These are phyloP conservation scores for Oophaga sylvatica DNA, from an alignment of 2,797 vertebrate genomes.

Conservation along the genomic window DNA sequence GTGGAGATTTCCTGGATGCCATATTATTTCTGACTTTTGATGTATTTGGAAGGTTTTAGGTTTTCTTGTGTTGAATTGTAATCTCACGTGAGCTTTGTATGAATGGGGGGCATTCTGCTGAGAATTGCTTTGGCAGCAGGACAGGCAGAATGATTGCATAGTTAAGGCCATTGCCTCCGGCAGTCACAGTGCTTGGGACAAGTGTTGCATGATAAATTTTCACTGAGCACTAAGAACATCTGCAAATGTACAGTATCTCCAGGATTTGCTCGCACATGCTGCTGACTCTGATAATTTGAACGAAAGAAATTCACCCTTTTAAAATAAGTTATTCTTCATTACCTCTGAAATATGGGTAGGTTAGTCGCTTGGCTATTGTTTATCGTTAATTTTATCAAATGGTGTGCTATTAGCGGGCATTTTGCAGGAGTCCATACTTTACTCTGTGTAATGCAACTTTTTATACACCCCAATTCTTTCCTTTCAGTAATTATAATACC, in stretches of 20 bases:
- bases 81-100: constrained; percentile 13
- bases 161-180: constrained; percentile 21
- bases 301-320: constrained; percentile 10
- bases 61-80: constrained; percentile 24
- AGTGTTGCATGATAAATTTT: constrained; percentile 50
- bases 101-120: constrained; percentile 41
- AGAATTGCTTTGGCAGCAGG: constrained; percentile 48
- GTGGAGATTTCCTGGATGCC: background rate
- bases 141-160: constrained; percentile 40
- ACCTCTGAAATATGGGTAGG: constrained; percentile 29
- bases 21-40: background rate
- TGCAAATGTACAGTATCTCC: constrained; percentile 47
- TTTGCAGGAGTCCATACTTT: background rate
- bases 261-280: constrained; percentile 38
- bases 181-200: constrained; percentile 37
- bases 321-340: constrained; percentile 45
- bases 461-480: background rate
- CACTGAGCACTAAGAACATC: constrained; percentile 23
- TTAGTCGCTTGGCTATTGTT: constrained; percentile 3
- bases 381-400: background rate
- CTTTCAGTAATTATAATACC: background rate
- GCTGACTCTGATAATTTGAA: constrained; percentile 43
- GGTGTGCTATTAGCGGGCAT: background rate
- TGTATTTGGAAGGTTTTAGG: constrained; percentile 9
- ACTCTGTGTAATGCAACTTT: background rate